Evolutionary conservation across 23 tunicate species (phyloP), one percentile per base, ranked within the genome.

Genomic region (Diplosoma virens): DNA sequence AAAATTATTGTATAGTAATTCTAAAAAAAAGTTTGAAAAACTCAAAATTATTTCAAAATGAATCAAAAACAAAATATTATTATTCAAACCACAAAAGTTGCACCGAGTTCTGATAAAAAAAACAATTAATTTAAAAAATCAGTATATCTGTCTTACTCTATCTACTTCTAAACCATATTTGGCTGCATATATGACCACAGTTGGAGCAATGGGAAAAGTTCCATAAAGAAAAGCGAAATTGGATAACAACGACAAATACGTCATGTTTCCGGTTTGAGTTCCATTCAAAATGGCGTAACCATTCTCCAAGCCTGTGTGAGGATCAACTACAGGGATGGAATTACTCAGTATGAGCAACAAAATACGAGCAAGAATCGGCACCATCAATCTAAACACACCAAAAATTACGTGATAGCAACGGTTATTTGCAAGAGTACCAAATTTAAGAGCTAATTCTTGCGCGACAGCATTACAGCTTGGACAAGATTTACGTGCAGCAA

Each of bases 171-270:
- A n/a, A 0, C 78, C 81, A 58, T 85, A 92, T 64, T 81, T 66
- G 0, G 92, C 69, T 0, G 97, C 97, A 68, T 81, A 92, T 26
- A 92, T 85, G 21, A 85, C 70, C 16, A 92, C 92, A 23, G 97
- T 60, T 3, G 97, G 97, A 4, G 97, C 97, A 46, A 92, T 52
- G 4, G 97, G 97, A 33, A 92, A 68, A 33, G 97, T 92, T 29
- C 97, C 97, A 47, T 92, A 92, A 58, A 92, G 36, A 48, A 89
- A 92, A 24, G 75, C 92, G 54, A 53, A 92, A 34, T 92, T 93
- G 3, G 87, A 79, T 29, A 92, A 34, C 1, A 47, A 25, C 4
- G 47, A 32, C 1, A 50, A 0, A 64, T 89, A 89, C 24, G 81
- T 25, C 41, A 50, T 47, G 82, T 79, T 90, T 16, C 37, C 73